Percentiles rank a stretch among this genome's conserved stretches.
These are phyloP conservation scores for Mobula birostris DNA, from an alignment of 2,113 vertebrate species.

Conservation along the genomic window DNA sequence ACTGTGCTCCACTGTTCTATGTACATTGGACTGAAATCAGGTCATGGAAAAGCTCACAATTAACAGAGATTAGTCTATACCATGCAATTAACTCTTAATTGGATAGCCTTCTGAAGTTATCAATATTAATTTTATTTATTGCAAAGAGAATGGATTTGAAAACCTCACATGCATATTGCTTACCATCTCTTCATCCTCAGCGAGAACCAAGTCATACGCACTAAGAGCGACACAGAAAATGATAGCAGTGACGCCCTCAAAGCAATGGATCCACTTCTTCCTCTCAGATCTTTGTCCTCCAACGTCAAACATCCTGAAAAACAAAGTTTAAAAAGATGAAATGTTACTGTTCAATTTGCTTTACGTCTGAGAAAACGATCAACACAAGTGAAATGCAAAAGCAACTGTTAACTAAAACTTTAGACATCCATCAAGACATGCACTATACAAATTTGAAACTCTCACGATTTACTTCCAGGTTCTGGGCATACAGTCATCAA, in stretches of 20 bases:
- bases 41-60: background rate
- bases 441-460: background rate
- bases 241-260: constrained; percentile 95
- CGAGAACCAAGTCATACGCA: constrained; percentile 92
- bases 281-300: constrained; percentile 84
- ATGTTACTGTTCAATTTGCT: background rate
- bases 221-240: constrained; percentile 96
- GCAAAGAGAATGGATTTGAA: background rate
- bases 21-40: background rate
- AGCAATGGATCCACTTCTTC: constrained; percentile 97
- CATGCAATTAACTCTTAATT: background rate
- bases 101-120: too few relatives aligned
- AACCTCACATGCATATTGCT: constrained; percentile 43
- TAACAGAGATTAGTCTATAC: too few relatives aligned
- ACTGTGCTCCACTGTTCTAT: too few relatives aligned
- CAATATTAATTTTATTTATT: background rate
- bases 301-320: constrained; percentile 86
- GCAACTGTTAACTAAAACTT: background rate
- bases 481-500: background rate
- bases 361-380: background rate
- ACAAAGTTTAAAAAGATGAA: constrained; percentile 24
- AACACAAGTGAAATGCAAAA: background rate
- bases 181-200: constrained; percentile 98
- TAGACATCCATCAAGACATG: too few relatives aligned
- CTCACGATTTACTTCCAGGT: background rate